Conservation (phyloP, 2,888 invertebrate genomes). For the Lordiphosa fenestrarum region DNA sequence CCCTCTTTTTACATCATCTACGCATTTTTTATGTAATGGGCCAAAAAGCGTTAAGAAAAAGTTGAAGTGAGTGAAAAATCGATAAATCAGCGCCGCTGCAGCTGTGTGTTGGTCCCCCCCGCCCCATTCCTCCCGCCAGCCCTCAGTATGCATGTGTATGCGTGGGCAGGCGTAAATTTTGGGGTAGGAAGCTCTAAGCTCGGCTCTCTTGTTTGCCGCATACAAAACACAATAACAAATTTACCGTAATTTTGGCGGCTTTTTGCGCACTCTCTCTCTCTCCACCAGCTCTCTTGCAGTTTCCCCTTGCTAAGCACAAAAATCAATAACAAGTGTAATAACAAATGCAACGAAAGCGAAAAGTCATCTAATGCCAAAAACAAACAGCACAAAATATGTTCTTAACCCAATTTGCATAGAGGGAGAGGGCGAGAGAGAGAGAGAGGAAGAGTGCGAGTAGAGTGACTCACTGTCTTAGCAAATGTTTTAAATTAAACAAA, state of each 20-base stretch:
- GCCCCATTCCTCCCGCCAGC: background rate
- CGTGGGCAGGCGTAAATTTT: constrained; percentile 54
- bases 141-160: constrained; percentile 29
- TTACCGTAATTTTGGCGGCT: constrained; percentile 43
- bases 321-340: constrained; percentile 57
- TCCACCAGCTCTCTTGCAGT: constrained; percentile 30
- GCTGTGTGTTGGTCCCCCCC: constrained; percentile 34
- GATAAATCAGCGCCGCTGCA: constrained; percentile 70
- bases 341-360: constrained; percentile 44
- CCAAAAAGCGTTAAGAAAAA: constrained; percentile 21
- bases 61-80: constrained; percentile 55
- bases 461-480: background rate
- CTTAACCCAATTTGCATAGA: constrained; percentile 66
- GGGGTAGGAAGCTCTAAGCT: constrained; percentile 51
- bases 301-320: constrained; percentile 58
- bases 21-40: constrained; percentile 55
- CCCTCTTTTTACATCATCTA: constrained; percentile 9
- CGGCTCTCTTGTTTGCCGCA: constrained; percentile 32
- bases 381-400: constrained; percentile 48
- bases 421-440: constrained; percentile 11
- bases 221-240: constrained; percentile 58
- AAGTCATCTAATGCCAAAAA: constrained; percentile 38
- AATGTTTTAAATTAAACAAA: constrained; percentile 27
- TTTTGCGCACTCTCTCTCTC: constrained; percentile 20
- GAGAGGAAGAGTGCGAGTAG: background rate